Evolutionary conservation across 2,797 vertebrate species (phyloP), one percentile per base, ranked within the genome.

Genomic region (Hybognathus amarus): DNA sequence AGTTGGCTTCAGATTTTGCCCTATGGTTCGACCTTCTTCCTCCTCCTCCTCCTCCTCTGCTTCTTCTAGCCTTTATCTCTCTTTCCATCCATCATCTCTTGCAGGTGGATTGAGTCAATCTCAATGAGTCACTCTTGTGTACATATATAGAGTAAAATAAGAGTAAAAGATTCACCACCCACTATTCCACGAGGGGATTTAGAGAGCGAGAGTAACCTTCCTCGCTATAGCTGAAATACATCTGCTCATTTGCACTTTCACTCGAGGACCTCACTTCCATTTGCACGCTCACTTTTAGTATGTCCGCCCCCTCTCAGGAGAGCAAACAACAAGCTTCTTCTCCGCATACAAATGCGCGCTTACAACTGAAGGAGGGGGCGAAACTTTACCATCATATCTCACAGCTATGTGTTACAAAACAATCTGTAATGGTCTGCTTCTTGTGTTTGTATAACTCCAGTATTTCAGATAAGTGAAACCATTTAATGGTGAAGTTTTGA

Each of bases 51-150:
- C 45, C 79, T 15, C 63, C 40, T 27, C 42, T 12, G n/a, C 56
- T 66, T 74, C 38, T 70, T 66, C 66, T 54, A 52, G 20, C 36
- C 36, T 59, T 50, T 64, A 66, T 78, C 22, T 66, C 45, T 74
- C 59, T 66, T 54, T 71, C 36, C 67, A 59, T 74, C 36, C 50
- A 3, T 66, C 85, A 66, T 67, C 74, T 85, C 59, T 54, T 52
- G 83, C 86, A 89, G 87, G 87, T 89, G 87, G 77, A 85, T 85
- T 89, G 83, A 89, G 85, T 88, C 87, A 67, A 79, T 75, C 45
- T 79, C 56, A 20, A 74, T 89, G 90, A 91, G 85, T 89, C 88
- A 90, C 80, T 71, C n/a, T 12, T 24, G 77, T 47, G 73, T 80
- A 74, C 70, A 77, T 88, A 87, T 76, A 78, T 54, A 83, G 47